Evolutionary conservation across 2,888 invertebrate genomes (phyloP).

Genomic region (Sicus ferrugineus): DNA sequence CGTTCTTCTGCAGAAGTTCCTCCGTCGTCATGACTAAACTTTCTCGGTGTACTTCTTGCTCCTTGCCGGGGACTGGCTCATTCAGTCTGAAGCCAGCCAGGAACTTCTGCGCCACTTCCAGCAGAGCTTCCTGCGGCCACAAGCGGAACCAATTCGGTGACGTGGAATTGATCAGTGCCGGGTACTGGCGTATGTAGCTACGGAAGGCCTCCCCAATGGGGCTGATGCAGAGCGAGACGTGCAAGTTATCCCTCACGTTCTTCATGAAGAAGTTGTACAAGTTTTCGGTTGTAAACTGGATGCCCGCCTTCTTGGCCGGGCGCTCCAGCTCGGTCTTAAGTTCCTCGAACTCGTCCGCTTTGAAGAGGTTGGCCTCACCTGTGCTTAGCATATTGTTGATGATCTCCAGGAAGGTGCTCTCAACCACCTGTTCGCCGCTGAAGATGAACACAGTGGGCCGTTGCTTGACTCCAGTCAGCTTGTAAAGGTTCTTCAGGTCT

Average conservation of each 20-base stretch:
- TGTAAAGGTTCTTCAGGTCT: conserved; percentile 81
- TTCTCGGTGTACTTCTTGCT: conserved; percentile 49
- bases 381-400: conserved; percentile 88
- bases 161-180: conserved; percentile 85
- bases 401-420: conserved; percentile 86
- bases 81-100: conserved; percentile 76
- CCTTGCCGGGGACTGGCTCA: conserved; percentile 73
- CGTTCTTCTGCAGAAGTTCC: conserved; percentile 71
- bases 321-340: conserved; percentile 54
- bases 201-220: conserved; percentile 85
- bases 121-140: conserved; percentile 87
- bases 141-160: conserved; percentile 91
- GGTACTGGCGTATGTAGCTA: conserved; percentile 85
- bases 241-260: conserved; percentile 78
- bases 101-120: conserved; percentile 89
- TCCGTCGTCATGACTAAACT: conserved; percentile 65
- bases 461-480: conserved; percentile 76
- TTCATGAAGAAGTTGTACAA: conserved; percentile 81
- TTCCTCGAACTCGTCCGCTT: conserved; percentile 88
- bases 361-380: conserved; percentile 89
- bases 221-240: conserved; percentile 86
- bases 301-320: conserved; percentile 52
- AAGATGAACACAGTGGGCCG: conserved; percentile 83
- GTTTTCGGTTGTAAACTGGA: conserved; percentile 72
- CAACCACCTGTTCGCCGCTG: conserved; percentile 84